Percentiles rank a stretch among this genome's conserved stretches.
phyloP scores from a whole-genome alignment of 2,888 invertebrate species.

The Philopedon plagiatum region DNA sequence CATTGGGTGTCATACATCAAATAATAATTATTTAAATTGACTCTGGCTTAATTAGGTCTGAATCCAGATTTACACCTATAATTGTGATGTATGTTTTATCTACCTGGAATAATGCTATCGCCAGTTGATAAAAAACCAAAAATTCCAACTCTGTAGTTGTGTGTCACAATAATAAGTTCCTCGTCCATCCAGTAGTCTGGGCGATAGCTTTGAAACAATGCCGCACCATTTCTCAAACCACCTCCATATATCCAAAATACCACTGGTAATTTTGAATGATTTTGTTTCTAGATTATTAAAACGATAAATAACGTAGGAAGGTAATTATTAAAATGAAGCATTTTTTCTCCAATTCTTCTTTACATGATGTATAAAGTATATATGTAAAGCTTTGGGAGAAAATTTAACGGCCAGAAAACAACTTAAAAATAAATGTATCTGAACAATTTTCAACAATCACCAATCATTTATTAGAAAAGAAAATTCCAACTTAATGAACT shows the following conservation, averaged over 20 bases:
- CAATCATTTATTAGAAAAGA: too few species aligned
- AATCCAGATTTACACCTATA: too few species aligned
- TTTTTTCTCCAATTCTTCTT: too few species aligned
- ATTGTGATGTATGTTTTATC: too few species aligned
- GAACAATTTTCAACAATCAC: too few species aligned
- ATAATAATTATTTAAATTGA: too few species aligned
- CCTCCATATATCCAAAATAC: constrained; percentile 38
- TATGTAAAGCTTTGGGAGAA: neutral
- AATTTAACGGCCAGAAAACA: too few species aligned
- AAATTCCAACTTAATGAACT: too few species aligned
- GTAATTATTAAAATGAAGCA: neutral
- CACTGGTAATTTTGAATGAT: constrained; percentile 17
- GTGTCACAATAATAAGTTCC: constrained; percentile 29
- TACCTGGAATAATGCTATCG: constrained; percentile 34
- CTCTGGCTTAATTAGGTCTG: too few species aligned
- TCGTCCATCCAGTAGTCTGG: constrained; percentile 40
- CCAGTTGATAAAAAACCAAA: constrained; percentile 37
- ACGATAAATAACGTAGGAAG: neutral
- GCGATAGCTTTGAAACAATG: constrained; percentile 18
- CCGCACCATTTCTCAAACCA: constrained; percentile 30
- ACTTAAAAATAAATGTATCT: too few species aligned
- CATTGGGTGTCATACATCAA: too few species aligned
- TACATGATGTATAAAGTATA: too few species aligned
- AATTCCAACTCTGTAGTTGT: constrained; percentile 33
- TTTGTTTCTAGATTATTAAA: neutral